These are phyloP conservation scores for Tauraco erythrolophus DNA, from an alignment of 2,113 vertebrate species.

Conservation along the genomic window DNA sequence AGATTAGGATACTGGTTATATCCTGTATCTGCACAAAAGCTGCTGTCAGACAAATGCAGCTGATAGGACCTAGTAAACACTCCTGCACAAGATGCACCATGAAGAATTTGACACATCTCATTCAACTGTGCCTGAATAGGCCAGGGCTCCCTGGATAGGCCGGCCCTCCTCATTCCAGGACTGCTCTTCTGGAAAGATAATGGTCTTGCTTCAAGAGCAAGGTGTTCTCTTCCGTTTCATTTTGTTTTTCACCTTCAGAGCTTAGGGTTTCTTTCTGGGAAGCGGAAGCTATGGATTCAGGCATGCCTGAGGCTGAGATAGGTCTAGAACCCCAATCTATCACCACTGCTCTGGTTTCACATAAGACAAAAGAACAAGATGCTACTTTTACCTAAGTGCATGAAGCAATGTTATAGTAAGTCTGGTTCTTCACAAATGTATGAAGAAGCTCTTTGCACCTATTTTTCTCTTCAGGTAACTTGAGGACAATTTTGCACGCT, in stretches of 20 bases:
- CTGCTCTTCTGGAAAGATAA: background rate
- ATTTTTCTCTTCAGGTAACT: background rate
- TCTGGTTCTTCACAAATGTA: background rate
- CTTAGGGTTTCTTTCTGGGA: background rate
- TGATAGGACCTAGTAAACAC: background rate
- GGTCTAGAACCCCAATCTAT: background rate
- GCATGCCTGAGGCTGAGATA: background rate
- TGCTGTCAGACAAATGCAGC: background rate
- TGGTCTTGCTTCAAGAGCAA: background rate
- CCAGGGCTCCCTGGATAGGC: background rate
- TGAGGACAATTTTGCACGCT: background rate
- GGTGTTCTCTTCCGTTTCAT: background rate
- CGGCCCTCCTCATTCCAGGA: background rate
- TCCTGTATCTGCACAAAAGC: background rate
- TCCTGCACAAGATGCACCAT: background rate
- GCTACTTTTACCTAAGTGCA: background rate
- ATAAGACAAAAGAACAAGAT: background rate
- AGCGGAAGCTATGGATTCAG: background rate
- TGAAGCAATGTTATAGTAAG: background rate
- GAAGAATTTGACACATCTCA: background rate
- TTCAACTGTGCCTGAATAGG: background rate
- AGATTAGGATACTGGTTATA: background rate
- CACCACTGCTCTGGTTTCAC: background rate
- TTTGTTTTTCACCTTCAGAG: background rate
- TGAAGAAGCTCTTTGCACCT: background rate